Conservation (phyloP, 2,888 invertebrate species). For the Cyrtodaria siliqua region DNA sequence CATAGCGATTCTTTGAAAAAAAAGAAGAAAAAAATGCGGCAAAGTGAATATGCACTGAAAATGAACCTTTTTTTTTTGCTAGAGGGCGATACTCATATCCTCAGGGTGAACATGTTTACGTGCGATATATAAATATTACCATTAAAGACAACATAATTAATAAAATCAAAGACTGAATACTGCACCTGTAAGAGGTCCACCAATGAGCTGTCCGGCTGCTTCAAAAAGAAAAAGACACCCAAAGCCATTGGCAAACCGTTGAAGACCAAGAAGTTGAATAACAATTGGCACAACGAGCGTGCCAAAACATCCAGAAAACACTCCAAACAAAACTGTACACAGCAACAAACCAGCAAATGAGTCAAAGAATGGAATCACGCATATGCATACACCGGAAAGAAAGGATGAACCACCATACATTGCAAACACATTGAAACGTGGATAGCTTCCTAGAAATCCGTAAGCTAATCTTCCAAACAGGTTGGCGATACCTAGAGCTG, state of each 20-base stretch:
- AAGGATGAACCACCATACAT: conserved; percentile 50
- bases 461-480: conserved; percentile 60
- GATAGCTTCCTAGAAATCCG: conserved; percentile 51
- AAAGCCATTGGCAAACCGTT: conserved; percentile 57
- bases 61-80: too few species aligned
- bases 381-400: conserved; percentile 41
- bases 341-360: conserved; percentile 50
- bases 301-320: conserved; percentile 59
- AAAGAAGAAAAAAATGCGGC: too few species aligned
- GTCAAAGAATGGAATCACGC: conserved; percentile 31
- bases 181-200: conserved; percentile 66
- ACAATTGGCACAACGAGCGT: conserved; percentile 52
- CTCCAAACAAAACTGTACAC: conserved; percentile 56
- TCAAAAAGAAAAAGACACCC: conserved; percentile 61
- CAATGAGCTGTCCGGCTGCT: conserved; percentile 58
- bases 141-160: too few species aligned
- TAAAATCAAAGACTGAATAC: too few species aligned
- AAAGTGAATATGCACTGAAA: too few species aligned
- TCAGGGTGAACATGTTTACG: too few species aligned
- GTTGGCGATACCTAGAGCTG: conserved; percentile 58
- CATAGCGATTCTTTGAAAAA: too few species aligned
- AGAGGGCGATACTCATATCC: too few species aligned
- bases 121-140: too few species aligned
- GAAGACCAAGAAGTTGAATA: conserved; percentile 49
- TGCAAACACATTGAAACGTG: conserved; percentile 29